A percentile compares a stretch with the other conserved stretches of the same genome.
Evolutionary conservation across 2,797 vertebrate genomes (phyloP).

Genomic region (Sitta carolinensis): DNA sequence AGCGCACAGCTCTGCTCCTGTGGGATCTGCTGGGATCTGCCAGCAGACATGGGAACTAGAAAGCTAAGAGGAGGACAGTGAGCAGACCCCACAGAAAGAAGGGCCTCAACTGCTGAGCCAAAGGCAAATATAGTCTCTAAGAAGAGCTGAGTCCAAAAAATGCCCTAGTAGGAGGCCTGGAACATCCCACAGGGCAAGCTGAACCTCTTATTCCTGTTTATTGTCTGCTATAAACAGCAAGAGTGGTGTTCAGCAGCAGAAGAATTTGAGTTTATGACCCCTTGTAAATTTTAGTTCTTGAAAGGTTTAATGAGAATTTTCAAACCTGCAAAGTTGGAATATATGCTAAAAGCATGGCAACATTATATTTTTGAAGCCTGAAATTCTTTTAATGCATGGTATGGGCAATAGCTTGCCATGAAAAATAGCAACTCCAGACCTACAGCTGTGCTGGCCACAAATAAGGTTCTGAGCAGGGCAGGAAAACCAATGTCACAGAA

Average conservation of each 20-base stretch:
- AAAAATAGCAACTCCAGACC: neutral
- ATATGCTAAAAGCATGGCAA: neutral
- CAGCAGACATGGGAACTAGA: neutral
- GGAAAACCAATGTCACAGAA: neutral
- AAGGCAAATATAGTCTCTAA: neutral
- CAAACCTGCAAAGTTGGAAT: neutral
- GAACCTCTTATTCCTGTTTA: neutral
- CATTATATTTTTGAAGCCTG: neutral
- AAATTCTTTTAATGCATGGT: neutral
- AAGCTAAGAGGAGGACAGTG: neutral
- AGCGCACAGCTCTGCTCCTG: neutral
- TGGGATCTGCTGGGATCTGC: neutral
- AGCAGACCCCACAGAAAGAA: neutral
- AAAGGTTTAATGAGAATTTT: neutral
- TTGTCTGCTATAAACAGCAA: neutral
- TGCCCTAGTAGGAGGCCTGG: neutral
- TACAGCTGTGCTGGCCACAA: neutral
- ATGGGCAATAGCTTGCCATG: neutral
- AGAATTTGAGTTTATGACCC: neutral
- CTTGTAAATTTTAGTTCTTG: neutral
- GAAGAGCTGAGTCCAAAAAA: neutral
- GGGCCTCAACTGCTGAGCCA: neutral
- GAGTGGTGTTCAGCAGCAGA: neutral
- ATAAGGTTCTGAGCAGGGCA: neutral
- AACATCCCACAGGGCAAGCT: neutral